phyloP scores from a whole-genome alignment of 2,888 invertebrate genomes.

The Sphaeridia pumilis region DNA sequence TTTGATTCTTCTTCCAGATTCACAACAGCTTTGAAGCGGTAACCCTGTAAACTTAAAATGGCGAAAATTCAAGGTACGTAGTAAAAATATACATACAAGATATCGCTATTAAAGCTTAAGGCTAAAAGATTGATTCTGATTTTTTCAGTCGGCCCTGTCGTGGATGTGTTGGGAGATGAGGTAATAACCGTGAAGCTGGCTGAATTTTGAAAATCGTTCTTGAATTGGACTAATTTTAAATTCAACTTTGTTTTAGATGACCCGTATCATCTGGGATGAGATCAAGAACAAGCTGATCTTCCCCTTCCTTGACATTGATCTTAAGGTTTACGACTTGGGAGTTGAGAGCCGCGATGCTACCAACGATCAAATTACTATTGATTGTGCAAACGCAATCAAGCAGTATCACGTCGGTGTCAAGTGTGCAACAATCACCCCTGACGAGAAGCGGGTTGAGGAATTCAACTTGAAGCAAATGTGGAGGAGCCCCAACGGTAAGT shows the following conservation, averaged over 20 bases:
- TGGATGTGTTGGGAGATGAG: constrained; percentile 90
- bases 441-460: constrained; percentile 74
- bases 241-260: constrained; percentile 38
- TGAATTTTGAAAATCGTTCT: neutral
- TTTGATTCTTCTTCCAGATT: too few relatives aligned
- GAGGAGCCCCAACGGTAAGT: constrained; percentile 48
- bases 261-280: constrained; percentile 89
- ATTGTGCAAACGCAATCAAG: constrained; percentile 91
- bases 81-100: too few relatives aligned
- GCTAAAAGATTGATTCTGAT: too few relatives aligned
- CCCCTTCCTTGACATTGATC: constrained; percentile 87
- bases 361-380: constrained; percentile 87
- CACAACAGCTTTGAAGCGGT: too few relatives aligned
- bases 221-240: constrained; percentile 37
- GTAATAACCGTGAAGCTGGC: constrained; percentile 53
- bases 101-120: too few relatives aligned
- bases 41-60: too few relatives aligned
- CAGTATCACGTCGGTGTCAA: constrained; percentile 98
- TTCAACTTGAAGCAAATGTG: constrained; percentile 50
- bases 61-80: too few relatives aligned
- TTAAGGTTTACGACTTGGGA: constrained; percentile 87
- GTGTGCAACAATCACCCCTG: constrained; percentile 87
- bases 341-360: constrained; percentile 91
- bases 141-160: constrained; percentile 61
- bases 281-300: constrained; percentile 95